Base-by-base conservation (phyloP, 35 echinoderm and acorn worm genomes). In the Nesometra sesokonis region DNA sequence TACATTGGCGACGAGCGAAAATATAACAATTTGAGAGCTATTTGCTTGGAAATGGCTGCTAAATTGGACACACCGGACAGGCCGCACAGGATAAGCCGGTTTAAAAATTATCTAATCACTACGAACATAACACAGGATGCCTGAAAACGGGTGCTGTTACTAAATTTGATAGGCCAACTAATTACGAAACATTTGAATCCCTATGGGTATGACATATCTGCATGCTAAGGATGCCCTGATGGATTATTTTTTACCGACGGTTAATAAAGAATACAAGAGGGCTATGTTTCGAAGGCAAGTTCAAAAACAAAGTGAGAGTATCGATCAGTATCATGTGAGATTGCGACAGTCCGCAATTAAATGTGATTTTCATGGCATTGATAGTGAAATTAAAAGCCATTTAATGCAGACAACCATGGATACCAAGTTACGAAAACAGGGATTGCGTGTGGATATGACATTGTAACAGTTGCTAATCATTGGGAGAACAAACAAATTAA, bases 381-480 rank as follows among this genome's bases (percentile, higher is more conserved):
- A 86, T 36, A 47, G 84, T n/a, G 84, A 85, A 36, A 30, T 86
- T 27, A 86, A 86, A 85, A 47, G 27, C 46, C 84, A 85, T 67
- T 67, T 67, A 67, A 67, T 67, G 2, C 52, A 67, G 23, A 67
- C 23, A 19, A 43, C 38, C 5, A 15, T 43, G 9, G 52, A 67
- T 27, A 19, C 52, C 21, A 67, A 17, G 21, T 17, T 67, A 67
- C 7, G 52, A 27, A 67, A 67, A 67, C 11, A 11, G 23, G 52
- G 11, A 19, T 27, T 67, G 2, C 52, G 52, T 19, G 52, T 3
- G 0, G 23, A 67, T 2, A 67, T 67, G 52, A 67, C 23, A 27
- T 67, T 67, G 23, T 5, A 67, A 19, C 9, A 67, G 8, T 27
- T 67, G 9, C 52, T 67, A 2, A 27, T 67, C 2, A 19, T 19